These are phyloP conservation scores for Euzophera pinguis DNA, from an alignment of 2,888 invertebrate genomes.

Conservation along the genomic window DNA sequence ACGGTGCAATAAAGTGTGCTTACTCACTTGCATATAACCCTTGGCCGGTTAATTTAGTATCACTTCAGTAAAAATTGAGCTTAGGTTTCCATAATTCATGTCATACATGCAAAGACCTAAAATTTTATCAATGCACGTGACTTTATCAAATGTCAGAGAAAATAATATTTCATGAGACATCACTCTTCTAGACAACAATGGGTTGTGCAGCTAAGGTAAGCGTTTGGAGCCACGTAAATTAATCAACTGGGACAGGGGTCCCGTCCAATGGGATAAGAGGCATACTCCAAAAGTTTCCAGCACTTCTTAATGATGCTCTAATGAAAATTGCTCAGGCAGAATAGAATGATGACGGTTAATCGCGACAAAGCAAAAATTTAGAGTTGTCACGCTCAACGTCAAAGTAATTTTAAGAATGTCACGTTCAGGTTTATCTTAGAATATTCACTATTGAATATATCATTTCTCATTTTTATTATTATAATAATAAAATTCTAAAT, in stretches of 20 bases:
- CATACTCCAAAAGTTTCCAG: constrained; percentile 47
- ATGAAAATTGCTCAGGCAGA: constrained; percentile 51
- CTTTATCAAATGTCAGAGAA: constrained; percentile 48
- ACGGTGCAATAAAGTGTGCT: no score
- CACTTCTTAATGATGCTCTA: constrained; percentile 57
- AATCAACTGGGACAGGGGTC: constrained; percentile 22
- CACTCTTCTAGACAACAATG: constrained; percentile 22
- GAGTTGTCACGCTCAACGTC: background rate
- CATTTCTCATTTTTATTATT: no score
- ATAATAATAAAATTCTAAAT: no score
- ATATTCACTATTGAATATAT: no score
- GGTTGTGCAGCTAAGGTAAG: constrained; percentile 17
- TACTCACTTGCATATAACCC: no score
- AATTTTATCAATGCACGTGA: constrained; percentile 32
- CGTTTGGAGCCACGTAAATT: constrained; percentile 40
- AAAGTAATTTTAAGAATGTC: background rate
- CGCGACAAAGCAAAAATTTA: constrained; percentile 18
- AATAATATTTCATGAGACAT: constrained; percentile 3
- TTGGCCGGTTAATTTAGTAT: no score
- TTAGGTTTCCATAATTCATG: background rate
- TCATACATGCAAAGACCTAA: background rate
- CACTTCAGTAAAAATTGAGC: background rate
- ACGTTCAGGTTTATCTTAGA: background rate
- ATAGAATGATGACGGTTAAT: constrained; percentile 47
- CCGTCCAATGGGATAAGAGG: constrained; percentile 46